Evolutionary conservation across 2,797 vertebrate species (phyloP).

Genomic region (Enteromius viviparus): DNA sequence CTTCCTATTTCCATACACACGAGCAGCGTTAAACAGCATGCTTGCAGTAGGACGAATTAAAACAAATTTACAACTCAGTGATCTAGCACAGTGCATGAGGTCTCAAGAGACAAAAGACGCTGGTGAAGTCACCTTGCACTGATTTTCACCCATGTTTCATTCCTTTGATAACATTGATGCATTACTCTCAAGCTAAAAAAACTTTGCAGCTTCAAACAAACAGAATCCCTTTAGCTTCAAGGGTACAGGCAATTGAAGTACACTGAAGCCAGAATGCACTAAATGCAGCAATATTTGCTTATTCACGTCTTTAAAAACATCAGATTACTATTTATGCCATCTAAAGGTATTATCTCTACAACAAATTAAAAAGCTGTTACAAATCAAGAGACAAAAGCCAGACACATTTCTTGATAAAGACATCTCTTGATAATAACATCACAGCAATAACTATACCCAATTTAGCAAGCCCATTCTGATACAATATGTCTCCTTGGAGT

Average conservation of each 20-base stretch:
- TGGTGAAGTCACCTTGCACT: constrained; percentile 12
- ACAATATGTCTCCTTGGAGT: constrained; percentile 22
- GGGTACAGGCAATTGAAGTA: not conserved
- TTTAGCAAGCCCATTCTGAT: constrained; percentile 16
- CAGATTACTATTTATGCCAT: not conserved
- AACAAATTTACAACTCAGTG: not conserved
- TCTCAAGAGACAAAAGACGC: not conserved
- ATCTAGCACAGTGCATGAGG: not conserved
- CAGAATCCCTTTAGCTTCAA: not conserved
- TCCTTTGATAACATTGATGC: not conserved
- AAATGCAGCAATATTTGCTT: constrained; percentile 4
- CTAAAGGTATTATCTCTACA: not conserved
- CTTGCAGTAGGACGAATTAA: not conserved
- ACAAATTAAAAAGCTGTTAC: constrained; percentile 4
- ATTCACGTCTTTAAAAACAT: not conserved
- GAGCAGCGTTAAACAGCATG: not conserved
- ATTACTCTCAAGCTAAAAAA: not conserved
- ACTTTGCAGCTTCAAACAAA: constrained; percentile 1
- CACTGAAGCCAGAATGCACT: not conserved
- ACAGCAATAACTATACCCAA: not conserved
- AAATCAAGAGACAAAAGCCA: constrained; percentile 13
- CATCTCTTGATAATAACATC: not conserved
- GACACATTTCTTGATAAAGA: constrained; percentile 9
- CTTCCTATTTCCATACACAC: constrained; percentile 8
- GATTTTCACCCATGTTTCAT: constrained; percentile 8